Conservation (phyloP, 2,888 invertebrate species). For the Tethea ocularis region DNA sequence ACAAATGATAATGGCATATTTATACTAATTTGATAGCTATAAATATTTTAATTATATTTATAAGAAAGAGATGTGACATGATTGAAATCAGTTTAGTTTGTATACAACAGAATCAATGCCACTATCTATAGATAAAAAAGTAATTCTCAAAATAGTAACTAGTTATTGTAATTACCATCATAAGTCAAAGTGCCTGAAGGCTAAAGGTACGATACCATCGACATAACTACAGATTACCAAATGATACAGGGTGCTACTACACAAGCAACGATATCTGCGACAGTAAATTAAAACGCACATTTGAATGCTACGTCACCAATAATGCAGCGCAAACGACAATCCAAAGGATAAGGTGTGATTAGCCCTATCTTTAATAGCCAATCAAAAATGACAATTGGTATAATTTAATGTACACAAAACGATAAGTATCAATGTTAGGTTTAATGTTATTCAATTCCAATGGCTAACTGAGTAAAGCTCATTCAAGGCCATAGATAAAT, state of each 20-base stretch:
- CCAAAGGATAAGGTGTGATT: constrained; percentile 3
- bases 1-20: too few relatives aligned
- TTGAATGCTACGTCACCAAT: background rate
- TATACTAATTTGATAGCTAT: too few relatives aligned
- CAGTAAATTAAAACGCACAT: background rate
- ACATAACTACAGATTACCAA: background rate
- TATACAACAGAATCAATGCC: too few relatives aligned
- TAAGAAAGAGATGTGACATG: too few relatives aligned
- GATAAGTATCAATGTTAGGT: constrained; percentile 2
- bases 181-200: background rate
- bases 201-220: background rate
- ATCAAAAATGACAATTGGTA: constrained; percentile 6
- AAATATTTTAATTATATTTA: too few relatives aligned
- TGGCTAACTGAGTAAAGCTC: constrained; percentile 6
- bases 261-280: background rate
- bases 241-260: background rate
- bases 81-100: too few relatives aligned
- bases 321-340: background rate
- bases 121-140: too few relatives aligned
- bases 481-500: constrained; percentile 42
- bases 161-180: too few relatives aligned
- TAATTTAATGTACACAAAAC: background rate
- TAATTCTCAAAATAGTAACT: too few relatives aligned
- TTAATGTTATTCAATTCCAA: constrained; percentile 5
- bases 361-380: background rate